phyloP scores from a whole-genome alignment of 2,797 vertebrate species.

The Sebastes iracundus region DNA sequence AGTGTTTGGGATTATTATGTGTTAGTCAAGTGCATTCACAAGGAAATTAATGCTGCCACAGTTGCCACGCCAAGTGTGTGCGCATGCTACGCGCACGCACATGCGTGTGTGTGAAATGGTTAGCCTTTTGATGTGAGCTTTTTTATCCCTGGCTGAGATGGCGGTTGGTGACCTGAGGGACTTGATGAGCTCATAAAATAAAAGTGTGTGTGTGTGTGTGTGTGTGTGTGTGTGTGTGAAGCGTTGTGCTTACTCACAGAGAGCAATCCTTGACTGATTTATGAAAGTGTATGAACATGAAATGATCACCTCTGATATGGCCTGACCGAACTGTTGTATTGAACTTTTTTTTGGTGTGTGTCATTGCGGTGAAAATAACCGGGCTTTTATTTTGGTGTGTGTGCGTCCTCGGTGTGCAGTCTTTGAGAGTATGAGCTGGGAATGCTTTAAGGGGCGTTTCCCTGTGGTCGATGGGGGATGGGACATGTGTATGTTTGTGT shows the following conservation, averaged over 20 bases:
- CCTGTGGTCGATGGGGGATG: conserved; percentile 71
- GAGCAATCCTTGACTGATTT: conserved; percentile 61
- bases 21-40: conserved; percentile 81
- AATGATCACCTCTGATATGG: conserved; percentile 58
- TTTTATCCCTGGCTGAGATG: conserved; percentile 72
- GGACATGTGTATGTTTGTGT: conserved; percentile 59
- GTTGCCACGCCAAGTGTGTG: conserved; percentile 65
- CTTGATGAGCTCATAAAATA: conserved; percentile 81
- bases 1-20: conserved; percentile 80
- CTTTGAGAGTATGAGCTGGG: conserved; percentile 70
- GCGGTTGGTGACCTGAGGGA: conserved; percentile 81
- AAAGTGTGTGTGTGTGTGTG: conserved; percentile 25
- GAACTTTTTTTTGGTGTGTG: conserved; percentile 37
- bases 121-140: conserved; percentile 74
- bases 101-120: conserved; percentile 61
- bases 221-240: conserved; percentile 24
- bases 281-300: conserved; percentile 64
- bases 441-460: conserved; percentile 78
- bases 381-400: conserved; percentile 50
- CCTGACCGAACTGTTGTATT: conserved; percentile 45
- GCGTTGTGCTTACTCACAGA: conserved; percentile 30
- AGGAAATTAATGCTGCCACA: conserved; percentile 82
- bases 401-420: conserved; percentile 45
- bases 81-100: conserved; percentile 22
- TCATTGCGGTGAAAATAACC: conserved; percentile 35